Evolutionary conservation across 2,113 vertebrate species (phyloP).

Genomic region (Micromys minutus): DNA sequence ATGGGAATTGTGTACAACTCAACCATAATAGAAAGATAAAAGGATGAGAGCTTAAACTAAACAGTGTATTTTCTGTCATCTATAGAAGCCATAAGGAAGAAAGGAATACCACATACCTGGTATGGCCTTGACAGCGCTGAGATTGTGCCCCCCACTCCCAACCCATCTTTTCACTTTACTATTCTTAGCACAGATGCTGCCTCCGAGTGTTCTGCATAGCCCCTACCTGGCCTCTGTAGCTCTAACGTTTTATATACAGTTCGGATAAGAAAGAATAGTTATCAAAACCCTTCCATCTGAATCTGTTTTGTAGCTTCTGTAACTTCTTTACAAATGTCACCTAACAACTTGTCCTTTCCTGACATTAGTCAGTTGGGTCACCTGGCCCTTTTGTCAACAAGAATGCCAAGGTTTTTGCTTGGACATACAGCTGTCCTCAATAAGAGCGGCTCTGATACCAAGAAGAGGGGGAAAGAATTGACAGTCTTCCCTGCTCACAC

Average conservation of each 20-base stretch:
- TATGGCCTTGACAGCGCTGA: background rate
- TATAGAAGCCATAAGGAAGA: background rate
- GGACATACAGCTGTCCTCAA: background rate
- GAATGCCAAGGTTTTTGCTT: background rate
- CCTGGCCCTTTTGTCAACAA: background rate
- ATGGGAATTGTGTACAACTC: background rate
- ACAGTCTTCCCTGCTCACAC: background rate
- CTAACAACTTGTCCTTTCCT: background rate
- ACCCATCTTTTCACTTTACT: background rate
- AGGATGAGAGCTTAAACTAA: background rate
- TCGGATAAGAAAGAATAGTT: background rate
- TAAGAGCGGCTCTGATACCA: background rate
- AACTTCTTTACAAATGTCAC: background rate
- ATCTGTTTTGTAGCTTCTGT: background rate
- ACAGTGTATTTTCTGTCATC: background rate
- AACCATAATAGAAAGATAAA: conserved; percentile 16
- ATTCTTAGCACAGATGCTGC: background rate
- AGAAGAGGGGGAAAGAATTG: background rate
- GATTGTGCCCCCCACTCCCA: background rate
- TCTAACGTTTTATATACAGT: background rate
- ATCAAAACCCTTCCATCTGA: background rate
- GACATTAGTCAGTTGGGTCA: background rate
- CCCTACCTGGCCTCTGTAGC: background rate
- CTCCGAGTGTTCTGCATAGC: background rate
- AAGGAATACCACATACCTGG: background rate